Base-by-base conservation (phyloP, 1,140 invertebrate genomes). In the Drosophila virilis region DNA sequence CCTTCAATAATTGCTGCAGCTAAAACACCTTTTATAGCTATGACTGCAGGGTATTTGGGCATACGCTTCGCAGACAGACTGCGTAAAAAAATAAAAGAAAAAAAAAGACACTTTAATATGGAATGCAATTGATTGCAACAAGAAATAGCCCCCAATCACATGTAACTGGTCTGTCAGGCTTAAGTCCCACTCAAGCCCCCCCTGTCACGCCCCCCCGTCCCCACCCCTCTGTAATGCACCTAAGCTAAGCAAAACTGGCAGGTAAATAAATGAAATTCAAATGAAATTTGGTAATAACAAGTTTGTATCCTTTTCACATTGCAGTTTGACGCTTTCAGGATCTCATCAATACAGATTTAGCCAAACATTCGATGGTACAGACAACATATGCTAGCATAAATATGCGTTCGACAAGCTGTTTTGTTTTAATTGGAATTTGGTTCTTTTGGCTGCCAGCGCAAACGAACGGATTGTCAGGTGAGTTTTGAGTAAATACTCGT, bases 151-250 rank as follows among this genome's bases (percentile, higher is more conserved):
- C n/a, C 42, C 45, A 64, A 50, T 71, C 12, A 65, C 50, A 66
- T 37, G 65, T 48, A 70, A 70, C 67, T 64, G 59, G 59, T 55
- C 67, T 70, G 67, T 62, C 67, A 55, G 58, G 67, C 67, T 22
- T 17, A 12, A 35, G 40, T 28, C 40, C n/a, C 43, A 61, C 28
- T 50, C 17, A 42, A 7, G 48, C 38, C 45, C 38, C 15, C 12
- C 1, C 1, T 17, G 2, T 0, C 38, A n/a, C 12, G 13, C 6
- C 1, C 13, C 32, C 17, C 17, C 17, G 1, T 1, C 17, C 17
- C 17, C 17, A 0, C 17, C 17, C 17, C 17, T 1, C 8, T 2
- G n/a, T n/a, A 22, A 5, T 8, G 9, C 4, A 9, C 13, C 17
- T n/a, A n/a, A n/a, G n/a, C n/a, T n/a, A 32, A 32, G 22, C 22